Evolutionary conservation across 2,888 invertebrate genomes (phyloP), one percentile per base, ranked within the genome.

Genomic region (Chrysomela aeneicollis): DNA sequence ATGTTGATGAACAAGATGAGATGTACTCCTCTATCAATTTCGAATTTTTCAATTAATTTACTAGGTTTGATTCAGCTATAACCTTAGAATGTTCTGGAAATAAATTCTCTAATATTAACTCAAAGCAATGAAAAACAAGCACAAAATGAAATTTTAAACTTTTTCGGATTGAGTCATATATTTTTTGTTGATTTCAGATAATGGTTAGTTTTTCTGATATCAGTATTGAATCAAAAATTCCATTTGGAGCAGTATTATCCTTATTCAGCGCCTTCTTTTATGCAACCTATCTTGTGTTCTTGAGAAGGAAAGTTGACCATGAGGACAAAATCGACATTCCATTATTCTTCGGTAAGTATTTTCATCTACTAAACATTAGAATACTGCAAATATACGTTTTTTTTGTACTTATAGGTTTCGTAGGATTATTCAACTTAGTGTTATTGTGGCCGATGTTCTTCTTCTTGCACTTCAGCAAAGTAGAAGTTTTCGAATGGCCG

Each of bases 291-390:
- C 87, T 98, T 74, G 92, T 97, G 64, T 89, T 96, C 78, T 88
- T 97, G 59, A 88, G 93, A 74, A 87, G 92, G 75, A 92, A 93
- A 84, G 91, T 95, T 68, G 93, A 95, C 79, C 92, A 93, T 78
- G 96, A 97, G 80, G 96, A 97, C 77, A 93, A 93, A 81, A 90
- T 98, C 82, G 96, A 97, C 83, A 93, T 97, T 76, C 94, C 96
- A 60, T 88, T 98, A 85, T 95, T 98, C 84, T 97, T 98, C 83
- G 98, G 95, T 95, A 82, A 86, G 86, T 80, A 42, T 9, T 35
- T 26, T 26, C 6, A 26, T 26, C 35, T 35, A 35, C 12, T 12
- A 3, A 35, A 35, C 12, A 35, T 35, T 6, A 2, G 9, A 35
- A 35, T 10, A 35, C 9, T 35, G 6, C 2, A 2, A 10, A 10